Evolutionary conservation across 2,888 invertebrate genomes (phyloP).

Genomic region (Helicoverpa assulta): DNA sequence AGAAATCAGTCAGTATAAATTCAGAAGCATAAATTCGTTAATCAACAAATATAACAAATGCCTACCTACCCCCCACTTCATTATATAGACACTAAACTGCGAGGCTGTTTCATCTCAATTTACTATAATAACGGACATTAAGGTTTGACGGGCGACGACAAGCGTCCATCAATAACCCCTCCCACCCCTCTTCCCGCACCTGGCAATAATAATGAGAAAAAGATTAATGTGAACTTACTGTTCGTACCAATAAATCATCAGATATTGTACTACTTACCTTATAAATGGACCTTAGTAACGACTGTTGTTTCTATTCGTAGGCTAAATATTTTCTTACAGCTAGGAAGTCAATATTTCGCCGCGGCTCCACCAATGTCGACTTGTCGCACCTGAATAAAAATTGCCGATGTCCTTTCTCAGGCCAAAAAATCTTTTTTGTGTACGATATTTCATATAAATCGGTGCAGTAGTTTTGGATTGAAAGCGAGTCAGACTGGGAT

Average conservation of each 20-base stretch:
- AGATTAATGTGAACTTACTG: constrained; percentile 68
- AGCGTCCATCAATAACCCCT: constrained; percentile 67
- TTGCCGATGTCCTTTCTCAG: no score
- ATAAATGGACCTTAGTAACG: constrained; percentile 52
- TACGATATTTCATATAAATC: no score
- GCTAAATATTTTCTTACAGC: no score
- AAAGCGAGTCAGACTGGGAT: no score
- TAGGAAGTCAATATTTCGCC: no score
- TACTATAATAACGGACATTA: constrained; percentile 56
- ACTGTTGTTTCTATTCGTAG: not conserved
- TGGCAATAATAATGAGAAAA: constrained; percentile 68
- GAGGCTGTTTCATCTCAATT: constrained; percentile 56
- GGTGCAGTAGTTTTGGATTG: no score
- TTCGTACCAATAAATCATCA: constrained; percentile 67
- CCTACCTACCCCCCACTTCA: not conserved
- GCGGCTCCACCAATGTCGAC: no score
- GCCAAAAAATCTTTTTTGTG: no score
- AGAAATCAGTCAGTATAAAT: no score
- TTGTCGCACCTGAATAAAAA: no score
- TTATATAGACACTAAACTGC: constrained; percentile 9
- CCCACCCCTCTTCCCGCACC: constrained; percentile 40
- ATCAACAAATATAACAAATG: constrained; percentile 1
- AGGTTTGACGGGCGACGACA: constrained; percentile 54
- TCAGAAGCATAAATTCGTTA: not conserved
- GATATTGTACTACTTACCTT: constrained; percentile 55